phyloP scores from a whole-genome alignment of 1,140 invertebrate species.

The Notospermus geniculatus region DNA sequence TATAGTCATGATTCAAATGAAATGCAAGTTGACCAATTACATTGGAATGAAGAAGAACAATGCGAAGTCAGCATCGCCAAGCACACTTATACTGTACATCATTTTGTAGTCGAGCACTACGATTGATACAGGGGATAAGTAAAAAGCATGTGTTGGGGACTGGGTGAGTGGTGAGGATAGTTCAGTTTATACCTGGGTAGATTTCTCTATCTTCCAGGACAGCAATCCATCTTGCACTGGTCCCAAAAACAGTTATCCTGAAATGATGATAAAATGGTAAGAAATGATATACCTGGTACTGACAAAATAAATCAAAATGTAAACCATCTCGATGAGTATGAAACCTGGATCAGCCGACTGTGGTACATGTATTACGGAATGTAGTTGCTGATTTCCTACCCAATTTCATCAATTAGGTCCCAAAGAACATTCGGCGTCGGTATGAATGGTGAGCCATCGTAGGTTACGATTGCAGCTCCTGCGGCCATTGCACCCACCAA shows the following conservation, averaged over 20 bases:
- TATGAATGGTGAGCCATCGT: slow-evolving; percentile 63
- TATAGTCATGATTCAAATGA: no score
- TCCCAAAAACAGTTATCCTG: slow-evolving; percentile 63
- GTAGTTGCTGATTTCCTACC: slow-evolving; percentile 30
- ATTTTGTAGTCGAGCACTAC: no score
- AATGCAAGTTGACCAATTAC: no score
- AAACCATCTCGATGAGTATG: background rate
- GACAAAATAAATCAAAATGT: background rate
- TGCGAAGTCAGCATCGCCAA: no score
- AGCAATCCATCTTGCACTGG: slow-evolving; percentile 62
- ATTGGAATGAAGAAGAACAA: no score
- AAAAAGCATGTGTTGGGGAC: no score
- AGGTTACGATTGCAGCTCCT: slow-evolving; percentile 62
- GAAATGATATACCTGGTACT: background rate
- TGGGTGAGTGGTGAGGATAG: no score
- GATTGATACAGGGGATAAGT: no score
- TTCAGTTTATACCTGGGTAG: slow-evolving; percentile 44
- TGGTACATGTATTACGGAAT: background rate
- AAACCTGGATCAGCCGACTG: background rate
- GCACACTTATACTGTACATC: no score
- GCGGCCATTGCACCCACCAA: slow-evolving; percentile 50
- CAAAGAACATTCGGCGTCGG: slow-evolving; percentile 59
- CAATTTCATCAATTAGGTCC: slow-evolving; percentile 60
- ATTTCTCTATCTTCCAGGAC: slow-evolving; percentile 58
- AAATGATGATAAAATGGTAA: slow-evolving; percentile 18